phyloP scores from a whole-genome alignment of 1,140 invertebrate genomes.

The Eulimnadia texana region DNA sequence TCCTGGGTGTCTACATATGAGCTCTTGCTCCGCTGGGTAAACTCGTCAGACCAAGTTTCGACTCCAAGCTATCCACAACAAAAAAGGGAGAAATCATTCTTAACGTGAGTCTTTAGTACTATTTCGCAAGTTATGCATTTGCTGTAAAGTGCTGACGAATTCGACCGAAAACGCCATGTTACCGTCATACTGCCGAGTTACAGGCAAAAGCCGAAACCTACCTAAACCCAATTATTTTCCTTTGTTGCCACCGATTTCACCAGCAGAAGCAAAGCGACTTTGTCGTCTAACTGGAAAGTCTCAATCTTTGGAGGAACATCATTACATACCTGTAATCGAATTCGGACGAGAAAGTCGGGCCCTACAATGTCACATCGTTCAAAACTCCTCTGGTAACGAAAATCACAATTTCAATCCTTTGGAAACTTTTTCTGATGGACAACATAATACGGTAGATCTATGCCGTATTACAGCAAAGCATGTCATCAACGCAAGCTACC shows the following conservation, averaged over 20 bases:
- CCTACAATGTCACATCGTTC: slow-evolving; percentile 16
- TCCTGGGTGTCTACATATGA: neutral
- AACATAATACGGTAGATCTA: neutral
- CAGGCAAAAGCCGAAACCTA: slow-evolving; percentile 57
- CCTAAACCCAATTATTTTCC: slow-evolving; percentile 72
- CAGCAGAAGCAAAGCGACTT: slow-evolving; percentile 58
- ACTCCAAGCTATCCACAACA: neutral
- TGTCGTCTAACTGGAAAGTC: slow-evolving; percentile 69
- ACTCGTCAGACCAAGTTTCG: neutral
- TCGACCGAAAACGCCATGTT: slow-evolving; percentile 13
- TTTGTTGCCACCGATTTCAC: slow-evolving; percentile 58
- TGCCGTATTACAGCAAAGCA: slow-evolving; percentile 23
- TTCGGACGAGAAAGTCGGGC: slow-evolving; percentile 21
- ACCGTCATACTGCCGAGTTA: slow-evolving; percentile 51
- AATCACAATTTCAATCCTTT: slow-evolving; percentile 60
- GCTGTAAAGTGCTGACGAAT: no score
- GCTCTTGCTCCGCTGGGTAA: neutral
- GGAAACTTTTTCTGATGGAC: slow-evolving; percentile 26
- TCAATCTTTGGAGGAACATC: slow-evolving; percentile 31
- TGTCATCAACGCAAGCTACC: slow-evolving; percentile 47
- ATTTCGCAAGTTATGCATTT: neutral
- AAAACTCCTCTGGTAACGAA: slow-evolving; percentile 36
- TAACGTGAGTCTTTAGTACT: neutral
- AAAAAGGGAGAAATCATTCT: neutral
- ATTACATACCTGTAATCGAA: slow-evolving; percentile 25